These are phyloP conservation scores for Acromyrmex charruanus DNA, from an alignment of 1,140 invertebrate genomes.

Conservation along the genomic window DNA sequence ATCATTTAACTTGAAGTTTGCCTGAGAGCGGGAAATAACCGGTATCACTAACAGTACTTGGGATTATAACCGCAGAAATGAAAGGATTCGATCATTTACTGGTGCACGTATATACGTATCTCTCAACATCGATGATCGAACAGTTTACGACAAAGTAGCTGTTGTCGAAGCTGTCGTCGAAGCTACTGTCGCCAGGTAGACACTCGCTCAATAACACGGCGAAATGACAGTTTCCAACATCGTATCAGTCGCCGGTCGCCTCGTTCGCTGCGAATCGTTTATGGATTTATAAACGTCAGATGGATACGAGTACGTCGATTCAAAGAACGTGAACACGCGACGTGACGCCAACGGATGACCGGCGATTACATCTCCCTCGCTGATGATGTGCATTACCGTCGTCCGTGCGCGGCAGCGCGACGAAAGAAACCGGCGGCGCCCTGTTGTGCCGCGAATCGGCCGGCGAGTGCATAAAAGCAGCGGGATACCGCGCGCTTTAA, in stretches of 20 bases:
- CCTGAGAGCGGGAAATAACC: neutral
- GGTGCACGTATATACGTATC: neutral
- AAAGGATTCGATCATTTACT: slow-evolving; percentile 14
- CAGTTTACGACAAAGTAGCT: slow-evolving; percentile 22
- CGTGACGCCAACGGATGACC: slow-evolving; percentile 46
- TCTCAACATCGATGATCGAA: slow-evolving; percentile 1
- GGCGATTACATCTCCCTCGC: slow-evolving; percentile 40
- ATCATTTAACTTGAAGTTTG: too few species aligned
- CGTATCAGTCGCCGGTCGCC: slow-evolving; percentile 10
- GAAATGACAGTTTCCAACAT: slow-evolving; percentile 19
- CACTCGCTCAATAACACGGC: slow-evolving; percentile 23
- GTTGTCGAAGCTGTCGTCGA: slow-evolving; percentile 10
- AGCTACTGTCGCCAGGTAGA: neutral
- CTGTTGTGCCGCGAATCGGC: slow-evolving; percentile 56
- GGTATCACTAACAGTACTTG: slow-evolving; percentile 3
- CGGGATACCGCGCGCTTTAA: slow-evolving; percentile 60
- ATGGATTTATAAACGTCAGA: slow-evolving; percentile 54
- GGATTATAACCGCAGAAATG: slow-evolving; percentile 14
- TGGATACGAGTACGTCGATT: slow-evolving; percentile 30
- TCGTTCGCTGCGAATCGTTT: slow-evolving; percentile 28
- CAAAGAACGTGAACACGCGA: slow-evolving; percentile 35
- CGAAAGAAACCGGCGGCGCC: slow-evolving; percentile 56
- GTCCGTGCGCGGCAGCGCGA: slow-evolving; percentile 37
- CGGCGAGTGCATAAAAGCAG: slow-evolving; percentile 56
- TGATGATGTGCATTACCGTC: slow-evolving; percentile 51